Evolutionary conservation across 1,140 invertebrate species (phyloP).

Genomic region (Drosophila quadrilineata): DNA sequence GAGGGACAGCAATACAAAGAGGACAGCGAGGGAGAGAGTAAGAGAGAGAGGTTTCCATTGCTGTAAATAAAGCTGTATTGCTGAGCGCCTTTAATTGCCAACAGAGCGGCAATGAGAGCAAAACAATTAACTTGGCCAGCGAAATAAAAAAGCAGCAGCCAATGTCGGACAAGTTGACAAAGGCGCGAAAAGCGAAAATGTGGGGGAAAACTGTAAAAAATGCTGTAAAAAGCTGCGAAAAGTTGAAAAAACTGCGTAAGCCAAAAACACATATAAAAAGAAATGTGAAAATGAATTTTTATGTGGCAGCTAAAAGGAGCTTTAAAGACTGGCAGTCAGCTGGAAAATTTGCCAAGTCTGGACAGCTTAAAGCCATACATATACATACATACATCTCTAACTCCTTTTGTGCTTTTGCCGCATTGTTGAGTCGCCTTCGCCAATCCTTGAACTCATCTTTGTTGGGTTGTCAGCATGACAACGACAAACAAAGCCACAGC

Average conservation of each 20-base stretch:
- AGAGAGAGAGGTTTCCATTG: too few species aligned
- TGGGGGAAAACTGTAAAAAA: background rate
- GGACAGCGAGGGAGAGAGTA: too few species aligned
- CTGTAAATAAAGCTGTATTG: constrained; percentile 63
- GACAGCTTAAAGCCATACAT: constrained; percentile 10
- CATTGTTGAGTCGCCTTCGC: too few species aligned
- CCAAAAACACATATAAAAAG: too few species aligned
- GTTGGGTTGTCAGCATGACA: constrained; percentile 63
- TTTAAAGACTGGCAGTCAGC: constrained; percentile 66
- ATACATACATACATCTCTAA: background rate
- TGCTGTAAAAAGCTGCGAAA: constrained; percentile 28
- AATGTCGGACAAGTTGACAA: constrained; percentile 11
- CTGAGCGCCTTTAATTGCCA: constrained; percentile 56
- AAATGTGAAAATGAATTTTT: constrained; percentile 55
- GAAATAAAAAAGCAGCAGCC: constrained; percentile 37
- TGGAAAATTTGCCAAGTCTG: constrained; percentile 69
- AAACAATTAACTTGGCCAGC: constrained; percentile 62
- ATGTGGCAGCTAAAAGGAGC: constrained; percentile 50
- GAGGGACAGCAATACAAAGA: background rate
- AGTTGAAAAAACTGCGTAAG: constrained; percentile 23
- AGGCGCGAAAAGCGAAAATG: background rate
- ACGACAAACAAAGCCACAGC: constrained; percentile 59
- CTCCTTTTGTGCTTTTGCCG: constrained; percentile 65
- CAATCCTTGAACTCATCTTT: constrained; percentile 23
- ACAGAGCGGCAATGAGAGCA: constrained; percentile 47